These are phyloP conservation scores for Scyliorhinus canicula DNA, from an alignment of 2,797 vertebrate species.

Conservation along the genomic window DNA sequence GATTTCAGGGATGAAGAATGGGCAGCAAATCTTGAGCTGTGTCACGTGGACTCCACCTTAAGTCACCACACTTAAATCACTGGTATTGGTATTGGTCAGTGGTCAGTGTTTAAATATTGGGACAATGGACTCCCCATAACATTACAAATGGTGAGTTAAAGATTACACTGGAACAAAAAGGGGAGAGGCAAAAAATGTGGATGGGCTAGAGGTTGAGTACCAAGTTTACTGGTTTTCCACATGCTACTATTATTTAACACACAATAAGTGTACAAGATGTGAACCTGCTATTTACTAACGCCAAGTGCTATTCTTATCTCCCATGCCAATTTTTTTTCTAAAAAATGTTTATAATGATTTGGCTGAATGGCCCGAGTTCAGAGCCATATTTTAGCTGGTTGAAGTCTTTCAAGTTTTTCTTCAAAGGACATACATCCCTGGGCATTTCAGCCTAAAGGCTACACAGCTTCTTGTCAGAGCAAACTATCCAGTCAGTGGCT, in stretches of 20 bases:
- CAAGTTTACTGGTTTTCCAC: not conserved
- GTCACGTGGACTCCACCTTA: not conserved
- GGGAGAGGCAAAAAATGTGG: not conserved
- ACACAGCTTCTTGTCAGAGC: not conserved
- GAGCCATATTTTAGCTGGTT: not conserved
- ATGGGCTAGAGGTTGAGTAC: too few species aligned
- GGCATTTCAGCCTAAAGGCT: not conserved
- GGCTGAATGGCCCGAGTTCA: not conserved
- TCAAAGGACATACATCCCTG: not conserved
- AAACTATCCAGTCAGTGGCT: not conserved
- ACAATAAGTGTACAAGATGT: not conserved
- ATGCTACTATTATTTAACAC: not conserved
- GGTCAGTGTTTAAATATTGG: not conserved
- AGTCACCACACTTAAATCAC: not conserved
- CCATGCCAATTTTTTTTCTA: not conserved
- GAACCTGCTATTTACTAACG: not conserved
- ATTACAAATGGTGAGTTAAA: not conserved
- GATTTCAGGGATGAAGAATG: not conserved
- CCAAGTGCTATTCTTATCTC: not conserved
- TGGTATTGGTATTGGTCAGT: not conserved
- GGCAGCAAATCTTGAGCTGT: not conserved
- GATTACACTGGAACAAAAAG: not conserved
- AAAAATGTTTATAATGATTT: not conserved
- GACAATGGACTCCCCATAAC: not conserved
- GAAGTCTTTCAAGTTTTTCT: not conserved